These are phyloP conservation scores for Paradisaea rubra DNA, from an alignment of 2,113 vertebrate species.

Conservation along the genomic window DNA sequence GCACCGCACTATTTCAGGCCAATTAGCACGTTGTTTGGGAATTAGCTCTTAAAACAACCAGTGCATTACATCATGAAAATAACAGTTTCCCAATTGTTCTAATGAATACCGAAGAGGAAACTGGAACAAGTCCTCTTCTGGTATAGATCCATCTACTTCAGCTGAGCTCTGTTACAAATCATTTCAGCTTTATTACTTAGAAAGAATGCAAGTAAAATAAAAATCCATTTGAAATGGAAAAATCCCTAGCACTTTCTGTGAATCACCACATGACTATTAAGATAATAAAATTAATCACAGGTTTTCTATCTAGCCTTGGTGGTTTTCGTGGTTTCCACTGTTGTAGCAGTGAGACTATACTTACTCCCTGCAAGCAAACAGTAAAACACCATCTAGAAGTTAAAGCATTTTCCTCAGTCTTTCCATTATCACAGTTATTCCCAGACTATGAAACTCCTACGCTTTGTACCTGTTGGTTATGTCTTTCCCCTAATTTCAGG, in stretches of 20 bases:
- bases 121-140: background rate
- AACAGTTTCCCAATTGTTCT: conserved; percentile 2
- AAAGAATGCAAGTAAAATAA: conserved; percentile 50
- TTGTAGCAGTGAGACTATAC: background rate
- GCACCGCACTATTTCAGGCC: background rate
- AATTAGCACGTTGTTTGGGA: background rate
- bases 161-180: background rate
- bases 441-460: background rate
- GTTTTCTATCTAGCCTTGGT: background rate
- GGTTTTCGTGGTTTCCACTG: background rate
- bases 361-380: background rate
- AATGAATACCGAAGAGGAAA: conserved; percentile 45
- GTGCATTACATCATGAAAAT: background rate
- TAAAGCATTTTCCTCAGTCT: background rate
- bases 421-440: background rate
- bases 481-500: background rate
- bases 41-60: background rate
- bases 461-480: background rate
- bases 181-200: conserved; percentile 38
- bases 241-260: background rate
- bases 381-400: background rate
- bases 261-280: conserved; percentile 34
- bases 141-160: background rate
- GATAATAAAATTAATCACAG: background rate
- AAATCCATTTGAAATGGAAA: conserved; percentile 26